Evolutionary conservation across 1,140 invertebrate species (phyloP), one percentile per base, ranked within the genome.

Genomic region (Choristoneura fumiferana): DNA sequence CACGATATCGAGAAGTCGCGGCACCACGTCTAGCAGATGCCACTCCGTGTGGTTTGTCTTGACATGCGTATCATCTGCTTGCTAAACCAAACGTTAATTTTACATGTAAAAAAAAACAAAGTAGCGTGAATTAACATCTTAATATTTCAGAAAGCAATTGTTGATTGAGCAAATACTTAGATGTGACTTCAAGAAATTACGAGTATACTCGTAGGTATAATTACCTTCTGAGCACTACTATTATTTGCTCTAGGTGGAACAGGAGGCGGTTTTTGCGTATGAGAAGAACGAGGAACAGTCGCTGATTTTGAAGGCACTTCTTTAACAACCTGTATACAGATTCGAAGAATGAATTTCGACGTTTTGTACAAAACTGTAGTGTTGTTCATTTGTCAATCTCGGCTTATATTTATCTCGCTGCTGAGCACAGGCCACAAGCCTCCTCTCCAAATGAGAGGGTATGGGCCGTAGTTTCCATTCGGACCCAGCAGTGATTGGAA

Each of bases 21-120:
- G 95, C 0, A 98, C 83, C 1, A 98, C 95, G 76, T 98, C 96
- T 62, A 94, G 92, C 74, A 98, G 95, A 2, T 94, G 93, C 93
- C 96, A 97, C 4, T 89, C 81, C 0, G 65, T 60, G 55, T 81
- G 73, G 33, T 60, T 71, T 4, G 69, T 43, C 14, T 76, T 75
- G 0, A 57, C 18, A 15, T 69, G 66, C 0, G 55, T 13, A 6
- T 58, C 18, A 0, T 71, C 67, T 12, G 34, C 53, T 5, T 39
- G 14, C 67, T 78, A 45, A 53, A 59, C 13, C n/a, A 17, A 14
- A 12, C 10, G 2, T 6, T 1, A 18, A 35, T n/a, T n/a, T n/a
- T n/a, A n/a, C n/a, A 34, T 54, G 35, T n/a, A 17, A 4, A 45
- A 45, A 18, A 15, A 5, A 22, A 55, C 4, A 9, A 39, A 37